These are phyloP conservation scores for Sminthurides bifidus DNA, from an alignment of 1,140 invertebrate genomes.

Conservation along the genomic window DNA sequence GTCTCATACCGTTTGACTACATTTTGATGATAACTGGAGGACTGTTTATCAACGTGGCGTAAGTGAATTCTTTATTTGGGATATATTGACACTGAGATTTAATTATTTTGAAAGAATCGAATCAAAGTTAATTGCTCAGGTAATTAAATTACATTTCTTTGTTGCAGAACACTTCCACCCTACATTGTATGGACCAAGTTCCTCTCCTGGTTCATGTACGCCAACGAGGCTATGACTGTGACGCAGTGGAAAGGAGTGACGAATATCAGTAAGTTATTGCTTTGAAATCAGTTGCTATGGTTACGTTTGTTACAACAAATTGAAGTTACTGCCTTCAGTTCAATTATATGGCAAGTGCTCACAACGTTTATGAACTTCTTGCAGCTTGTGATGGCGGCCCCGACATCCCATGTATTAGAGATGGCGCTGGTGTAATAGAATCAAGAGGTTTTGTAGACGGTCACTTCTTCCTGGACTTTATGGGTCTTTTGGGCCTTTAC, in stretches of 20 bases:
- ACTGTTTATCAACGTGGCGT: conserved; percentile 69
- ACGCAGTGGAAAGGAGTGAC: conserved; percentile 61
- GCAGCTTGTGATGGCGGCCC: conserved; percentile 50
- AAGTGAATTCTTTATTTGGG: conserved; percentile 26
- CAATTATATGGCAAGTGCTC: conserved; percentile 24
- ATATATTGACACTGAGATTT: conserved; percentile 2
- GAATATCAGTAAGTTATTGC: conserved; percentile 69
- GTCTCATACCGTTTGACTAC: conserved; percentile 76
- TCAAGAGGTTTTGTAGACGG: conserved; percentile 54
- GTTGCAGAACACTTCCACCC: conserved; percentile 7
- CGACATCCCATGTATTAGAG: conserved; percentile 55
- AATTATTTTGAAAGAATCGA: conserved; percentile 8
- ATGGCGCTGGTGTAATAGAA: conserved; percentile 56
- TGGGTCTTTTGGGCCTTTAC: conserved; percentile 52
- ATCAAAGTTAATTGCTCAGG: neutral
- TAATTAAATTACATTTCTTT: conserved; percentile 2
- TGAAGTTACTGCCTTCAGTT: conserved; percentile 2
- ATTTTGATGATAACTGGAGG: conserved; percentile 77
- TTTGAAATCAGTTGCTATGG: neutral
- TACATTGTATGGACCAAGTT: conserved; percentile 60
- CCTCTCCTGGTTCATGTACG: conserved; percentile 84
- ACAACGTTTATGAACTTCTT: conserved; percentile 34
- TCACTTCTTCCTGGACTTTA: conserved; percentile 53
- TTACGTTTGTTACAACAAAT: neutral
- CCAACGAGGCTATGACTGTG: conserved; percentile 74